These are phyloP conservation scores for Tiliacea citrago DNA, from an alignment of 2,888 invertebrate species.

Conservation along the genomic window DNA sequence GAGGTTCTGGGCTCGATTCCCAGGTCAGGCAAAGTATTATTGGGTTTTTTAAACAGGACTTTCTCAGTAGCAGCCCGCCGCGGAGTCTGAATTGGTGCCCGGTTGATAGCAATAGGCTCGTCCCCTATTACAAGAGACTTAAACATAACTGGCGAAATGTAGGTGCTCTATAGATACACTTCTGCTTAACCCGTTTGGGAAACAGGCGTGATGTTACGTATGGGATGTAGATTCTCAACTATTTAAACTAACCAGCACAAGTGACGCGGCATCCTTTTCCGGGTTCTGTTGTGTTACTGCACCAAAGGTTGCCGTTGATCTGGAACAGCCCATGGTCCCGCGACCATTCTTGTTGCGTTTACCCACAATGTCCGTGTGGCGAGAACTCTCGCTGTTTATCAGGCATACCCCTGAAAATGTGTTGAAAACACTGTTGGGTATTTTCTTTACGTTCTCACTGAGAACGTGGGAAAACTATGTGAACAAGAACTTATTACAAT, in stretches of 20 bases:
- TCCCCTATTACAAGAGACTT: not conserved
- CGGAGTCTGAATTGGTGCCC: no score
- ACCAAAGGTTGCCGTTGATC: conserved; percentile 88
- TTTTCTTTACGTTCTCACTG: not conserved
- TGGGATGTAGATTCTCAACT: not conserved
- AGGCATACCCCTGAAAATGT: conserved; percentile 56
- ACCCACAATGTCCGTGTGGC: conserved; percentile 39
- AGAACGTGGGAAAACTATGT: not conserved
- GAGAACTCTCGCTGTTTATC: conserved; percentile 48
- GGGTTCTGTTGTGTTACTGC: conserved; percentile 75
- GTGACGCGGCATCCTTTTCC: conserved; percentile 83
- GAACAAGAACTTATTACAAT: not conserved
- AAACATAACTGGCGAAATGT: not conserved
- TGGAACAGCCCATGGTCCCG: conserved; percentile 85
- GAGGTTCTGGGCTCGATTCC: not conserved
- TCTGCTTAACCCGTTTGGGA: no score
- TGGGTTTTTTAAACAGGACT: not conserved
- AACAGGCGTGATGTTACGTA: not conserved
- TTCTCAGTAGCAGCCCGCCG: not conserved
- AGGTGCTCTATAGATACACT: not conserved
- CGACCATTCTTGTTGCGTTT: conserved; percentile 67
- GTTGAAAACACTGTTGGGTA: not conserved
- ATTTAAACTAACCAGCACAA: conserved; percentile 41
- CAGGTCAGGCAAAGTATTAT: not conserved
- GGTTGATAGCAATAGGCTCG: not conserved